Evolutionary conservation across 1,140 invertebrate species (phyloP).

Genomic region (Megalopta genalis): DNA sequence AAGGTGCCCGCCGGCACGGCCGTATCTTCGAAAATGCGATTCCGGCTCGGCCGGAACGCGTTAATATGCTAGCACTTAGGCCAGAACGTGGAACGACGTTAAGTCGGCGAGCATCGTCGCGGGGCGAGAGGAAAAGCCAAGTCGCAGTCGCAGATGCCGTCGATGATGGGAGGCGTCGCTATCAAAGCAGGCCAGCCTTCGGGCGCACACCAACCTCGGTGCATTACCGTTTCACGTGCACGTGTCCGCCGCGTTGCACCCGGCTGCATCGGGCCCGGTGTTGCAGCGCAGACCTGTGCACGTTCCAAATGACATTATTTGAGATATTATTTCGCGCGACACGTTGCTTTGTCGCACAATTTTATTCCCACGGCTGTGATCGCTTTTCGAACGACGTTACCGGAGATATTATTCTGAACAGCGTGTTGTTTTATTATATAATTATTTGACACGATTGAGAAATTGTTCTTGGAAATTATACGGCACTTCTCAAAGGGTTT

Average conservation of each 20-base stretch:
- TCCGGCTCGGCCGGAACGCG: neutral
- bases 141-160: slow-evolving; percentile 18
- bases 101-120: neutral
- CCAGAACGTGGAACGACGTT: neutral
- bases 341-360: too few species aligned
- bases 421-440: too few species aligned
- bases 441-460: too few species aligned
- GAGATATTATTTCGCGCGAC: too few species aligned
- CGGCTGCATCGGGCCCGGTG: slow-evolving; percentile 1
- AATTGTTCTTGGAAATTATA: too few species aligned
- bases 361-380: too few species aligned
- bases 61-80: slow-evolving; percentile 25
- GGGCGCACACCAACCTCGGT: slow-evolving; percentile 20
- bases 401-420: too few species aligned
- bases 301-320: too few species aligned
- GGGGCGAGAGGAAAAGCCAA: neutral
- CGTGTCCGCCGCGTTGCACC: neutral
- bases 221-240: slow-evolving; percentile 45
- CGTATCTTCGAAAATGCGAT: slow-evolving; percentile 15
- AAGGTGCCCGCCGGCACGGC: neutral
- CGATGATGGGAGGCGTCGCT: slow-evolving; percentile 41
- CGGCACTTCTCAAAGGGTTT: too few species aligned
- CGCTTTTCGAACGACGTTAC: too few species aligned
- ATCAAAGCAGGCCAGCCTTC: slow-evolving; percentile 55
- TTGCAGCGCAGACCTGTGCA: neutral